phyloP scores from a whole-genome alignment of 2,888 invertebrate species.

The Anodontia alba region DNA sequence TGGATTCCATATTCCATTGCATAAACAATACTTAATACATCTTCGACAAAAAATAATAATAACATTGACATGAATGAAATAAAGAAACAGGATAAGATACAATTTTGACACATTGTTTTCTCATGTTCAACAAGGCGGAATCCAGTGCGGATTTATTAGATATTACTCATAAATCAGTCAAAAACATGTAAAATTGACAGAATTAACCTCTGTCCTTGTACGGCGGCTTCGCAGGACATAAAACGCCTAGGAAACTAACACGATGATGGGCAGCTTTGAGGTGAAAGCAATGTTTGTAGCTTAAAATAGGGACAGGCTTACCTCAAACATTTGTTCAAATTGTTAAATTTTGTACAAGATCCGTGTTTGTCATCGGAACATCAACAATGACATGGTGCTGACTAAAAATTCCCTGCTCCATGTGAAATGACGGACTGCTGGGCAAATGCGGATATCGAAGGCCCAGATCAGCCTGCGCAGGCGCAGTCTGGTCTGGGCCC shows the following conservation, averaged over 20 bases:
- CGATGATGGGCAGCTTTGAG: not conserved
- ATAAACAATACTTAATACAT: too few species aligned
- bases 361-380: not conserved
- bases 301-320: not conserved
- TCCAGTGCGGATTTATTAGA: not conserved
- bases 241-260: not conserved
- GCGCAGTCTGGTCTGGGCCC: too few species aligned
- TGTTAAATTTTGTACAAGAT: conserved; percentile 1
- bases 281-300: not conserved
- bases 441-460: too few species aligned
- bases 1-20: too few species aligned
- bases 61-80: not conserved
- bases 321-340: not conserved
- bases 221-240: not conserved
- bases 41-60: too few species aligned
- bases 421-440: too few species aligned
- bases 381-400: not conserved
- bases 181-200: not conserved
- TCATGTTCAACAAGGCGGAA: not conserved
- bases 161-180: not conserved
- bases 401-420: not conserved
- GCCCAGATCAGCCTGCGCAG: too few species aligned
- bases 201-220: not conserved
- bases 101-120: not conserved
- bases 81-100: too few species aligned